Conservation (phyloP, 2,797 vertebrate species). For the Microctenopoma lineatum region DNA sequence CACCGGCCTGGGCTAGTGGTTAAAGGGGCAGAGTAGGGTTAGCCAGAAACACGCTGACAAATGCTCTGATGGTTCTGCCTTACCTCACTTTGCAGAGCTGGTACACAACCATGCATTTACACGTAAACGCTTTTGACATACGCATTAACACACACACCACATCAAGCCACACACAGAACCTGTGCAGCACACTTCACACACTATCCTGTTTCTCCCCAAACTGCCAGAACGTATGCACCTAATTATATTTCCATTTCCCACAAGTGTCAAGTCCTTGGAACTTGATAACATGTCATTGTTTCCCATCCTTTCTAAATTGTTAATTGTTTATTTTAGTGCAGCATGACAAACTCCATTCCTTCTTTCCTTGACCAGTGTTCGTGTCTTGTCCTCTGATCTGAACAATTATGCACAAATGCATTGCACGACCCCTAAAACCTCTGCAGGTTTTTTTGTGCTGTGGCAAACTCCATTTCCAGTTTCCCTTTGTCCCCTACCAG, state of each 20-base stretch:
- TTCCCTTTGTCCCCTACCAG: constrained; percentile 7
- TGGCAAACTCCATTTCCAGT: constrained; percentile 42
- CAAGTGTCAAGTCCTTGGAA: constrained; percentile 71
- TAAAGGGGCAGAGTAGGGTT: constrained; percentile 76
- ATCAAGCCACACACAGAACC: constrained; percentile 48
- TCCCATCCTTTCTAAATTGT: constrained; percentile 40
- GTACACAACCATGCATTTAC: constrained; percentile 33
- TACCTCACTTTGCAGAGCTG: constrained; percentile 69
- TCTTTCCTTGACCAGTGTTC: constrained; percentile 35
- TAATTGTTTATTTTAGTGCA: constrained; percentile 27
- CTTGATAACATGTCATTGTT: constrained; percentile 58
- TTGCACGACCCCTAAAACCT: constrained; percentile 16
- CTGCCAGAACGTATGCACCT: constrained; percentile 64
- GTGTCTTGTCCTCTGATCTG: constrained; percentile 25
- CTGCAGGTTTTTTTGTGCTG: constrained; percentile 30
- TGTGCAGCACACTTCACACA: constrained; percentile 76
- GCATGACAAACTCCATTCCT: constrained; percentile 51
- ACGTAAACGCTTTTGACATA: constrained; percentile 67
- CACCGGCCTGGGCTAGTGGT: constrained; percentile 63
- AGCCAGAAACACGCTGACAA: constrained; percentile 78
- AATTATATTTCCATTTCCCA: constrained; percentile 81
- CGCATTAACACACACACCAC: constrained; percentile 50
- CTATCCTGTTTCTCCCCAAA: constrained; percentile 75
- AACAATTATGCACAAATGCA: constrained; percentile 32
- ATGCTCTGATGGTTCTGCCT: constrained; percentile 76